Evolutionary conservation across 2,888 invertebrate species (phyloP).

Genomic region (Carabus problematicus): DNA sequence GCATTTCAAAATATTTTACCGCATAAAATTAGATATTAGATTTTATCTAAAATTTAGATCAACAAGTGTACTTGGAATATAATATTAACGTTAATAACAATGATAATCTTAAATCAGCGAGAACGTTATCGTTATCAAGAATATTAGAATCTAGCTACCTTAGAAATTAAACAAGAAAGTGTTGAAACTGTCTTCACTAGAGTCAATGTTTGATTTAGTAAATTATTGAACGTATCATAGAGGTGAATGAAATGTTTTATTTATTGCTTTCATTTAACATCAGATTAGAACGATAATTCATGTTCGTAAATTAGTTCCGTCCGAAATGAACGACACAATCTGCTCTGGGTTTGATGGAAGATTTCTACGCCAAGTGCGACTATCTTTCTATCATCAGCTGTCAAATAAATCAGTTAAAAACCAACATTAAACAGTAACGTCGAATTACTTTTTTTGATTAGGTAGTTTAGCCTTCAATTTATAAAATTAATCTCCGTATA

Average conservation of each 20-base stretch:
- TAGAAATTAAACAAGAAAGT: too few relatives aligned
- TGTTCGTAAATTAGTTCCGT: slow-evolving; percentile 6
- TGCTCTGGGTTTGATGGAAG: not conserved
- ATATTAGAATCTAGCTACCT: too few relatives aligned
- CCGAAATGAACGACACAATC: not conserved
- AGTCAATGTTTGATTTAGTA: too few relatives aligned
- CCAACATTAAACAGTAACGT: slow-evolving; percentile 30
- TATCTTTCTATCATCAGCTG: slow-evolving; percentile 26
- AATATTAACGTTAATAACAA: too few relatives aligned
- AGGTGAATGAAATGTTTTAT: not conserved
- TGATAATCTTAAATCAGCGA: too few relatives aligned
- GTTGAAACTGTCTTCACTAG: too few relatives aligned
- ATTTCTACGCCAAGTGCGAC: slow-evolving; percentile 9
- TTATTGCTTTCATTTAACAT: not conserved
- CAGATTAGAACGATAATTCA: not conserved
- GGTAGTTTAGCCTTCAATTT: slow-evolving; percentile 36
- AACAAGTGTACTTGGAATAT: too few relatives aligned
- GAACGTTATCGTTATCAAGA: too few relatives aligned
- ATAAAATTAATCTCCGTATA: slow-evolving; percentile 36
- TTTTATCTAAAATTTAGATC: too few relatives aligned
- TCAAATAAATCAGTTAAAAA: slow-evolving; percentile 37
- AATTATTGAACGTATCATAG: not conserved
- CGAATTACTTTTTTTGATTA: slow-evolving; percentile 21
- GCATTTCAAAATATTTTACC: too few relatives aligned
- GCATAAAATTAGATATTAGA: too few relatives aligned